Percentiles rank a stretch among this genome's conserved stretches.
phyloP scores from a whole-genome alignment of 2,113 vertebrate species.

The Pangasianodon hypophthalmus region DNA sequence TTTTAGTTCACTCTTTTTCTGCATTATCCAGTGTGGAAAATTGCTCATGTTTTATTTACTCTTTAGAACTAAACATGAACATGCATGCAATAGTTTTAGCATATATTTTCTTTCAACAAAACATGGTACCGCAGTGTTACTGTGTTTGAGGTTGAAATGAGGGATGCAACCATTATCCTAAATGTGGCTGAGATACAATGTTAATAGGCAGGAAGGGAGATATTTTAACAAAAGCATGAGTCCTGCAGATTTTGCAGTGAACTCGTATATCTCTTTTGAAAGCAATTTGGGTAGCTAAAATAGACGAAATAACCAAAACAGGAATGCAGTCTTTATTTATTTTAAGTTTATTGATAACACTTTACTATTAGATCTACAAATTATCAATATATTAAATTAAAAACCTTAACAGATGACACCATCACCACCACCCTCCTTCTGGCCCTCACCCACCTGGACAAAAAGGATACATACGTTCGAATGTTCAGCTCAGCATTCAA shows the following conservation, averaged over 20 bases:
- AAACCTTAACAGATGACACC: no score
- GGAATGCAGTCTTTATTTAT: neutral
- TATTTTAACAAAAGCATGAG: neutral
- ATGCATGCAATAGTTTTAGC: neutral
- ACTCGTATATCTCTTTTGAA: neutral
- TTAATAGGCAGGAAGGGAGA: neutral
- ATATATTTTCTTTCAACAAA: neutral
- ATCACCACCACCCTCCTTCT: no score
- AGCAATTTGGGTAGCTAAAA: neutral
- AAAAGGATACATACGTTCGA: no score
- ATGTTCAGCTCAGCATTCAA: no score
- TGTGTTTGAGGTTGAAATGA: constrained; percentile 9
- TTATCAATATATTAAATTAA: no score
- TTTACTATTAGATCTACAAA: neutral
- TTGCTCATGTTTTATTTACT: constrained; percentile 2
- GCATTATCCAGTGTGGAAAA: neutral
- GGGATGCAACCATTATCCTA: neutral
- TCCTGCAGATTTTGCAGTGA: neutral
- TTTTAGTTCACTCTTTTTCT: neutral
- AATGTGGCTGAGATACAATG: neutral
- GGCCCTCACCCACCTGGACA: no score
- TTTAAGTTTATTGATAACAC: neutral
- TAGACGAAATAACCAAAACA: neutral
- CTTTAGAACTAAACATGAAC: neutral
- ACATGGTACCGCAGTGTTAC: neutral